Percentiles rank a stretch among this genome's conserved stretches.
Conservation (phyloP, 2,888 invertebrate species). For the Druceiella hillmani region DNA sequence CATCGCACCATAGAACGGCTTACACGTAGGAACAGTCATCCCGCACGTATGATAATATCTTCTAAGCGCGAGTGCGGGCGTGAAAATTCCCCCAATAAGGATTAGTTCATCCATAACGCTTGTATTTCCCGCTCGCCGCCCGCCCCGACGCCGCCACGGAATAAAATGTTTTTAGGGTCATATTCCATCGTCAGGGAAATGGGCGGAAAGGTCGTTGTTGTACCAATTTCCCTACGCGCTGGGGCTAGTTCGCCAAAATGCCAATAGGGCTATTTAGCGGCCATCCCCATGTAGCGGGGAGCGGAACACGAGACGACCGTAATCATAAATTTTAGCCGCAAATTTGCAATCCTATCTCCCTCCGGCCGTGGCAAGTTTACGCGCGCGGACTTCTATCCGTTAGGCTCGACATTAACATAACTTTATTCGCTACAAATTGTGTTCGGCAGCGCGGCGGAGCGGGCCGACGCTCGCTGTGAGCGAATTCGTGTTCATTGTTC, state of each 20-base stretch:
- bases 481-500: too few relatives aligned
- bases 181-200: conserved; percentile 44
- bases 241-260: conserved; percentile 45
- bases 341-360: conserved; percentile 54
- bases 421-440: too few relatives aligned
- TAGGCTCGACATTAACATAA: conserved; percentile 42
- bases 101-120: conserved; percentile 42
- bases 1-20: too few relatives aligned
- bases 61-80: conserved; percentile 27
- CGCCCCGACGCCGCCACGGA: conserved; percentile 45
- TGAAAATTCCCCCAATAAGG: conserved; percentile 41
- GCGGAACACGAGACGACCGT: conserved; percentile 34
- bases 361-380: conserved; percentile 41
- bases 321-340: conserved; percentile 51
- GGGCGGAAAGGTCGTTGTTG: conserved; percentile 6
- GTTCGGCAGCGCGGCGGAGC: too few relatives aligned
- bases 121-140: conserved; percentile 36
- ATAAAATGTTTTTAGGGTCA: conserved; percentile 53
- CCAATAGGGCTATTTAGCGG: conserved; percentile 44
- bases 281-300: conserved; percentile 32
- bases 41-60: too few relatives aligned
- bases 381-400: not conserved
- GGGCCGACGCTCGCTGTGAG: too few relatives aligned
- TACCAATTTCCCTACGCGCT: conserved; percentile 6
- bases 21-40: too few relatives aligned